These are phyloP conservation scores for Cosmopolites sordidus DNA, from an alignment of 2,888 invertebrate species.

Conservation along the genomic window DNA sequence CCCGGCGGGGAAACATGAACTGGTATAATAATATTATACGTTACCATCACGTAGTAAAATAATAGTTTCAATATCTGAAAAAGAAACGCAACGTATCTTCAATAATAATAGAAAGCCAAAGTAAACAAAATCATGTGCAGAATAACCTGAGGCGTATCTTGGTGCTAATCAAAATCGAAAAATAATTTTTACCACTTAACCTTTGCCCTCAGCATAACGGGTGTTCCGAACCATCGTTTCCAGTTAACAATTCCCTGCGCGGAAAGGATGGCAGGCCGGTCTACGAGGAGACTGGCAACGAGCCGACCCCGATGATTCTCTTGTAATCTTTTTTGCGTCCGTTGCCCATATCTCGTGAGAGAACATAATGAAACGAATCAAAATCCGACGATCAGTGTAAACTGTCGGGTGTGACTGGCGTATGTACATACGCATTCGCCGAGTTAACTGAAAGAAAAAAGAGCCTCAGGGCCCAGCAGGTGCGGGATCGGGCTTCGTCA, in stretches of 20 bases:
- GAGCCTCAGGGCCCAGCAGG: slow-evolving; percentile 34
- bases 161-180: slow-evolving; percentile 5
- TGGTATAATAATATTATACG: too few species aligned
- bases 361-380: slow-evolving; percentile 35
- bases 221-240: slow-evolving; percentile 18
- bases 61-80: too few species aligned
- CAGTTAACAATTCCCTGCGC: slow-evolving; percentile 14
- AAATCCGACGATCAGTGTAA: slow-evolving; percentile 31
- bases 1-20: too few species aligned
- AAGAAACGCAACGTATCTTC: too few species aligned
- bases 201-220: slow-evolving; percentile 16
- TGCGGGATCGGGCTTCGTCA: slow-evolving; percentile 36
- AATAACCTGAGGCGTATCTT: background rate
- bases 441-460: slow-evolving; percentile 29
- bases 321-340: too few species aligned
- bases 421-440: slow-evolving; percentile 31
- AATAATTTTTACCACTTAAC: slow-evolving; percentile 8
- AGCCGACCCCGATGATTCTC: too few species aligned
- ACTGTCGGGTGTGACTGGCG: slow-evolving; percentile 32
- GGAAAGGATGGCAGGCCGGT: background rate
- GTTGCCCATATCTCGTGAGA: slow-evolving; percentile 8
- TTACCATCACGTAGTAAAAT: too few species aligned
- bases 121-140: too few species aligned
- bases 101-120: too few species aligned
- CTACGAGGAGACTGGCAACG: too few species aligned